Base-by-base conservation (phyloP, 2,113 vertebrate genomes). In the Nycticebus coucang region DNA sequence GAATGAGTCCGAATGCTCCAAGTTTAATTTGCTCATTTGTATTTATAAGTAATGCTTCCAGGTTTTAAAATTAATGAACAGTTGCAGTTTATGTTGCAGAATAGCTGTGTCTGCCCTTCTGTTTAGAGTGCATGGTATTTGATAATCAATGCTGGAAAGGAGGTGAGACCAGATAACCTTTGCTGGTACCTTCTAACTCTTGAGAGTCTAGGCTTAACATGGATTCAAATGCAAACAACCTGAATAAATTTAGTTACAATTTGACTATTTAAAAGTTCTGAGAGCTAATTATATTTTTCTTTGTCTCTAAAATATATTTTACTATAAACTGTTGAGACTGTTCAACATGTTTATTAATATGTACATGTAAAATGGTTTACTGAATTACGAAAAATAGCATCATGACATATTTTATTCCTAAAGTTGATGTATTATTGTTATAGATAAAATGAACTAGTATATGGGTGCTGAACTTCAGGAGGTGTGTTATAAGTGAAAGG, bases 221-320 rank as follows among this genome's bases (percentile, higher is more conserved):
- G 89, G n/a, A 94, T 88, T 94, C 41, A 96, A 93, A 92, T 85
- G 18, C n/a, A 95, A 97, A 74, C 37, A 92, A 24, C 13, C 10
- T 64, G 50, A 85, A 71, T 91, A 87, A 64, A 81, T 87, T 89
- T 80, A 62, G 30, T 57, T 83, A 26, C 0, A 55, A 17, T 95
- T 86, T 81, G 53, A 72, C 26, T 83, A 80, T 41, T 95, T 92
- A 77, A 79, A 87, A 91, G 33, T 78, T 10, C 28, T 35, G n/a
- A 64, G 9, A 50, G 62, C 2, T n/a, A 4, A 83, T 72, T 88
- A 57, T 84, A 18, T 90, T 45, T 90, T 87, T 1, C 14, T 53
- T 93, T 96, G 8, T 55, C 22, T 60, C 26, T 75, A 85, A 93
- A 93, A 91, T 77, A 14, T 53, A 66, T 84, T 77, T 95, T 93